Conservation (phyloP, 2,888 invertebrate genomes). For the Synergus laeviventris region DNA sequence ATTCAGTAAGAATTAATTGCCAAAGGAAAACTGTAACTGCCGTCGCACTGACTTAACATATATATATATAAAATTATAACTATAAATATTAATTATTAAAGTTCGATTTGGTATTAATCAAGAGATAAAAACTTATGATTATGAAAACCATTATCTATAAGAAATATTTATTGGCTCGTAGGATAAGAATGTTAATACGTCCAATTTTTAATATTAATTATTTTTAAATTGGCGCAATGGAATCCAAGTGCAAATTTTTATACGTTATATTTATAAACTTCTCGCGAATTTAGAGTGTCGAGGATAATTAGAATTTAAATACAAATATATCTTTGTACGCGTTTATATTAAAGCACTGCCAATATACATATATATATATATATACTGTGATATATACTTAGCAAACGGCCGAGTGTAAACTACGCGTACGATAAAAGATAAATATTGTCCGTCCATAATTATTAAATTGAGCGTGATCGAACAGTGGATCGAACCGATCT, state of each 20-base stretch:
- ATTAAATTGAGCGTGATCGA: not conserved
- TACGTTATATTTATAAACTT: conserved; percentile 5
- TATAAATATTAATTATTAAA: not conserved
- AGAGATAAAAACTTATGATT: not conserved
- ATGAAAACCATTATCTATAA: not conserved
- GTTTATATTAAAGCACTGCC: conserved; percentile 42
- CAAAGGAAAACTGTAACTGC: not conserved
- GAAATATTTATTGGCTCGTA: not conserved
- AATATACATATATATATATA: too few relatives aligned
- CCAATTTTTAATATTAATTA: not conserved
- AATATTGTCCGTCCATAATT: conserved; percentile 47
- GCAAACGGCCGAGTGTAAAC: conserved; percentile 42
- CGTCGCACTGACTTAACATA: not conserved
- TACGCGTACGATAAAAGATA: conserved; percentile 43
- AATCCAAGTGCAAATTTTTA: conserved; percentile 16
- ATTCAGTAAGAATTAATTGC: not conserved
- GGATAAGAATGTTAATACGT: not conserved
- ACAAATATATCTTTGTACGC: conserved; percentile 12
- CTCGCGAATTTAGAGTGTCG: not conserved
- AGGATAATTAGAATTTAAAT: not conserved
- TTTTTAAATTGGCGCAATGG: not conserved
- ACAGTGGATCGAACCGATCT: not conserved
- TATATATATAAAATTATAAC: not conserved
- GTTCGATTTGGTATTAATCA: not conserved
- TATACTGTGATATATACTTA: conserved; percentile 57